Conservation (phyloP, 2,797 vertebrate species). For the Helicolenus hilgendorfi region DNA sequence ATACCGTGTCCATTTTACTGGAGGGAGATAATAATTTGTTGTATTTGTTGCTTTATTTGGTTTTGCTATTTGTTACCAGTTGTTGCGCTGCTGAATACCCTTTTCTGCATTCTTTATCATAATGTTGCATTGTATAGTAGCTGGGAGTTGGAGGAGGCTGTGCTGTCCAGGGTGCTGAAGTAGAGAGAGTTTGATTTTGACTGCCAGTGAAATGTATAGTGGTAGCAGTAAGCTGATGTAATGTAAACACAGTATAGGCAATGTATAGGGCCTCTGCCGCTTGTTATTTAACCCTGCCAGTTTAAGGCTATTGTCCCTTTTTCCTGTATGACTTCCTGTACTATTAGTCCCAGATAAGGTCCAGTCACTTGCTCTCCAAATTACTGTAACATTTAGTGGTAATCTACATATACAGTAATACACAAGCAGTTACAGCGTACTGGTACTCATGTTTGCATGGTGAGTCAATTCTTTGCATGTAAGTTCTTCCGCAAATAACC, state of each 20-base stretch:
- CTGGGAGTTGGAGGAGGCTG: neutral
- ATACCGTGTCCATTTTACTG: neutral
- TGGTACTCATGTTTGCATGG: neutral
- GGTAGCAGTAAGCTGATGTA: neutral
- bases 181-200: constrained; percentile 3
- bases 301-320: neutral
- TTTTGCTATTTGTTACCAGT: neutral
- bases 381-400: neutral
- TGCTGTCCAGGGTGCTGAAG: constrained; percentile 72
- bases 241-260: neutral
- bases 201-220: constrained; percentile 7
- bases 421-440: neutral
- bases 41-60: neutral
- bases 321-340: neutral
- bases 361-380: neutral
- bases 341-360: neutral
- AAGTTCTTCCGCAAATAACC: neutral
- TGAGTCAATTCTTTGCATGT: neutral
- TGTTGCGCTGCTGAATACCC: neutral
- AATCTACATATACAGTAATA: neutral
- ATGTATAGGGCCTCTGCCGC: neutral
- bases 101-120: neutral
- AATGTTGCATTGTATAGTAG: neutral
- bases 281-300: neutral
- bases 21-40: neutral